Conservation (phyloP, 2,888 invertebrate species). For the Drosophila mettleri region DNA sequence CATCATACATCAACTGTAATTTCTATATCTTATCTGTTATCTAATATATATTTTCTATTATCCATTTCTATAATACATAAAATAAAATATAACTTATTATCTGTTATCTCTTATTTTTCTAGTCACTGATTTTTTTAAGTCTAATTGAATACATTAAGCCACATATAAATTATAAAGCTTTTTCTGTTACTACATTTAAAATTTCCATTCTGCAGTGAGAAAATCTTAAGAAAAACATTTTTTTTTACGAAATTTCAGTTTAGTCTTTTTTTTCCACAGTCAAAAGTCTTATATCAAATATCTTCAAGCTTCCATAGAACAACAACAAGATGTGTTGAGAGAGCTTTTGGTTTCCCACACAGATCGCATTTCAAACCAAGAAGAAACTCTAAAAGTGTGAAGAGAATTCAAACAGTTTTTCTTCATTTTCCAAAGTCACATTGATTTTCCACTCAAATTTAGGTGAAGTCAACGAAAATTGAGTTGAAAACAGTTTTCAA, state of each 20-base stretch:
- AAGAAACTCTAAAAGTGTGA: not conserved
- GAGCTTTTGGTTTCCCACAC: constrained; percentile 6
- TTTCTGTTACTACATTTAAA: too few species aligned
- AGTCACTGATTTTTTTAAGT: too few species aligned
- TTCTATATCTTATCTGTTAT: not conserved
- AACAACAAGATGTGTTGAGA: not conserved
- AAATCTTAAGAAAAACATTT: not conserved
- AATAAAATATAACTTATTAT: not conserved
- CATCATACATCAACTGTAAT: too few species aligned
- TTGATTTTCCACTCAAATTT: constrained; percentile 11
- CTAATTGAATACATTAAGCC: not conserved
- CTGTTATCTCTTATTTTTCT: too few species aligned
- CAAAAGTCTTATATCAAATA: not conserved
- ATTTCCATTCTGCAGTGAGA: not conserved
- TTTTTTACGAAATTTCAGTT: not conserved
- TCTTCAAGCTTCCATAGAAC: constrained; percentile 1
- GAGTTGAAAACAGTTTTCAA: not conserved
- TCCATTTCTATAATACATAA: not conserved
- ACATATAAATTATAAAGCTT: too few species aligned
- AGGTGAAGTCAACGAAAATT: not conserved
- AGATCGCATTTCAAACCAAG: constrained; percentile 2
- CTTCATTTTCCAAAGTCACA: not conserved
- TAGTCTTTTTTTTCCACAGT: not conserved
- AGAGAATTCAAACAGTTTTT: not conserved
- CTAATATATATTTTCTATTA: not conserved